A percentile compares a stretch with the other conserved stretches of the same genome.
Evolutionary conservation across 1,140 invertebrate genomes (phyloP).

Genomic region (Drosophila kepulauana): DNA sequence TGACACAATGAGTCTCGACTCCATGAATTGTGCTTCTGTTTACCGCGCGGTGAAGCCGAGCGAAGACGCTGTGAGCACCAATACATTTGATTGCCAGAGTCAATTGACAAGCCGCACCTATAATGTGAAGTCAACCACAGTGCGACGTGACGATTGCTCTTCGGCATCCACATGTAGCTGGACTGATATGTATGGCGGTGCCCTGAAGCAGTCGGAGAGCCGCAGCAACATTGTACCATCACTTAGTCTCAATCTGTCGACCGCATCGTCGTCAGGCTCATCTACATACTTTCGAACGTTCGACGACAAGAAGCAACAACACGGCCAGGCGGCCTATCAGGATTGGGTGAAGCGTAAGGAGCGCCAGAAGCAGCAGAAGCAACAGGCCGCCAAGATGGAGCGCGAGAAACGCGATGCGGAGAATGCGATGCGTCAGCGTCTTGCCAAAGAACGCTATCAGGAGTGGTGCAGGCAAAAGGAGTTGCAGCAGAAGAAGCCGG

Average conservation of each 20-base stretch:
- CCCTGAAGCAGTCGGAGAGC: conserved; percentile 45
- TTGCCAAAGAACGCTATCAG: conserved; percentile 51
- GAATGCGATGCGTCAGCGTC: conserved; percentile 45
- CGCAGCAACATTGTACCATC: conserved; percentile 53
- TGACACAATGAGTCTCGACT: conserved; percentile 12
- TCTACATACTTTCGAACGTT: conserved; percentile 59
- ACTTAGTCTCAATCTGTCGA: conserved; percentile 41
- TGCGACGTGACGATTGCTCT: conserved; percentile 31
- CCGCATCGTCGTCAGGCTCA: conserved; percentile 27
- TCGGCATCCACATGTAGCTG: conserved; percentile 67
- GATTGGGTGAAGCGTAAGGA: conserved; percentile 63
- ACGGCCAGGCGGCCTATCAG: conserved; percentile 35
- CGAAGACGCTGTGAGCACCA: conserved; percentile 36
- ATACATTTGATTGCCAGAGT: conserved; percentile 23
- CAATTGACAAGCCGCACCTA: conserved; percentile 63
- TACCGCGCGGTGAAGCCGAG: background rate
- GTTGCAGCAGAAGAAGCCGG: conserved; percentile 13
- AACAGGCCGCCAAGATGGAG: conserved; percentile 45
- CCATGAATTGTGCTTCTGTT: background rate
- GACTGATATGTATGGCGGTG: conserved; percentile 57
- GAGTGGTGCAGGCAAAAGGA: conserved; percentile 55
- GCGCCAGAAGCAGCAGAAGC: conserved; percentile 50
- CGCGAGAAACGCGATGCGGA: conserved; percentile 47
- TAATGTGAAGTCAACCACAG: conserved; percentile 16
- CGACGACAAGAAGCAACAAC: conserved; percentile 43